Conservation (phyloP, 1,140 invertebrate genomes). For the Heliconius nattereri region DNA sequence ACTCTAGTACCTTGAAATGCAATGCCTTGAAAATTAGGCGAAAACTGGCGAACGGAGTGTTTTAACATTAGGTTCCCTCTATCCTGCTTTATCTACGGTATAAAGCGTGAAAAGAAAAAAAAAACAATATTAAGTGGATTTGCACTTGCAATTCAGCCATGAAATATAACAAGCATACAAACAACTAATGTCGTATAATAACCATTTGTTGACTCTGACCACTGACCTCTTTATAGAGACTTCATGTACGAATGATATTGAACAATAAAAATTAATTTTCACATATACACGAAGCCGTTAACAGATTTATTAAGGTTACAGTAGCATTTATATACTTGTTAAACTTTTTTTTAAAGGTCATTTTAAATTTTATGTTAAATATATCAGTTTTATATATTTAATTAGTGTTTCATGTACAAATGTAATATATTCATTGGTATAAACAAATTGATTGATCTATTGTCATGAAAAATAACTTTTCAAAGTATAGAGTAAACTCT, state of each 20-base stretch:
- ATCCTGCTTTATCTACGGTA: no score
- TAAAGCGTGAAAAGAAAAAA: no score
- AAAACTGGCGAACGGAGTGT: no score
- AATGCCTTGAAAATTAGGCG: no score
- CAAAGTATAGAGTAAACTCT: no score
- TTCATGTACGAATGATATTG: slow-evolving; percentile 26
- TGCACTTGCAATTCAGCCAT: not conserved
- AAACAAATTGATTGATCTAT: no score
- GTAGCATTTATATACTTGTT: not conserved
- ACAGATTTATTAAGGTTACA: slow-evolving; percentile 18
- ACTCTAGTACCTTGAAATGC: no score
- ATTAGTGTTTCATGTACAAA: no score
- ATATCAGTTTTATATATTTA: not conserved
- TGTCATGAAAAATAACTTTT: no score
- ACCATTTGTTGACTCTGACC: not conserved
- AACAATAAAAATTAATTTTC: slow-evolving; percentile 34
- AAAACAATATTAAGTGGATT: not conserved
- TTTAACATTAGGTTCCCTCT: no score
- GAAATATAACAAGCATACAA: not conserved
- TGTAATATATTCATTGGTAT: no score
- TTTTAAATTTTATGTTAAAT: not conserved
- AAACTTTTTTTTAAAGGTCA: not conserved
- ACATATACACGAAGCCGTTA: slow-evolving; percentile 14
- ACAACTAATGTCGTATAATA: not conserved
- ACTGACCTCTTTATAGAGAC: slow-evolving; percentile 39